phyloP scores from a whole-genome alignment of 2,888 invertebrate species.

The Cosmorhoe ocellata region DNA sequence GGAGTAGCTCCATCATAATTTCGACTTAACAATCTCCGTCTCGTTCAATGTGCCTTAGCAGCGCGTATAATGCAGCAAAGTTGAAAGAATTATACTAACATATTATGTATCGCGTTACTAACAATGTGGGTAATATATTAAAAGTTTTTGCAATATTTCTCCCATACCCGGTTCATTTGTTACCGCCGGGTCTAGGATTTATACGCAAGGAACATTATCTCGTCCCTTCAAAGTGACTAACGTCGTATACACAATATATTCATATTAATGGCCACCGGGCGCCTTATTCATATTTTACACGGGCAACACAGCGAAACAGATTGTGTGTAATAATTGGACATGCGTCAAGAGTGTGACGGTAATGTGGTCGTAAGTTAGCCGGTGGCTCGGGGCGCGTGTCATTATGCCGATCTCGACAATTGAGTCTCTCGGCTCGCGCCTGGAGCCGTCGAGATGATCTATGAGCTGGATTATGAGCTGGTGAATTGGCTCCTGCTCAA shows the following conservation, averaged over 20 bases:
- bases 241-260: conserved; percentile 54
- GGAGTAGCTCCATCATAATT: too few relatives aligned
- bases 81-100: conserved; percentile 29
- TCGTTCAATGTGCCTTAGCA: too few relatives aligned
- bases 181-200: conserved; percentile 67
- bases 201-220: conserved; percentile 75
- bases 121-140: conserved; percentile 68
- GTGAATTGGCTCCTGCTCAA: conserved; percentile 56
- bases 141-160: conserved; percentile 76
- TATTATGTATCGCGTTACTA: conserved; percentile 50
- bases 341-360: conserved; percentile 76
- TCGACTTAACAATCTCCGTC: too few relatives aligned
- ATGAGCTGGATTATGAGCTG: conserved; percentile 66
- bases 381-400: conserved; percentile 67
- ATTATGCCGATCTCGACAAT: conserved; percentile 76
- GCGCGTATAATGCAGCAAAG: too few relatives aligned
- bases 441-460: conserved; percentile 58
- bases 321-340: conserved; percentile 79
- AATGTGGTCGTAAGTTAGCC: conserved; percentile 76
- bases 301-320: conserved; percentile 67
- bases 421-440: conserved; percentile 49
- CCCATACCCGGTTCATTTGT: conserved; percentile 67
- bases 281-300: conserved; percentile 76
- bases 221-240: conserved; percentile 69
- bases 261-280: conserved; percentile 62